Evolutionary conservation across 2,113 vertebrate species (phyloP).

Genomic region (Mesembrinibis cayennensis): DNA sequence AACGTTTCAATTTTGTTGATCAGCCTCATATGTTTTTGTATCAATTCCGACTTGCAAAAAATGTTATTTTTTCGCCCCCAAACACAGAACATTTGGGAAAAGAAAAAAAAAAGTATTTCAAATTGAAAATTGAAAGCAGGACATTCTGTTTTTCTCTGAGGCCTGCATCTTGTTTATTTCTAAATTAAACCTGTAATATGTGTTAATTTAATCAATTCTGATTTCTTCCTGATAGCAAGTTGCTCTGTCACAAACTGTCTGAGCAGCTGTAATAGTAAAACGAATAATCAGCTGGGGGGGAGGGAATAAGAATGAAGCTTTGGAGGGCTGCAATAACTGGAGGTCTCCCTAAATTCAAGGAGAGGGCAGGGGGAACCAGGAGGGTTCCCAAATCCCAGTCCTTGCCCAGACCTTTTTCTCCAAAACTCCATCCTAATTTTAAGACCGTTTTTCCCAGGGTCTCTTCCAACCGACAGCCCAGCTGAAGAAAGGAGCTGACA

Average conservation of each 20-base stretch:
- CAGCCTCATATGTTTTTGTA: background rate
- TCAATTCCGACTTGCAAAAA: background rate
- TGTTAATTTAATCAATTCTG: constrained; percentile 34
- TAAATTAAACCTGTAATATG: background rate
- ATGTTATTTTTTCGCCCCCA: background rate
- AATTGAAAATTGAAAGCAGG: background rate
- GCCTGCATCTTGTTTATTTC: background rate
- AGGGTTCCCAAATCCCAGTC: background rate
- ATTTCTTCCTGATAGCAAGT: constrained; percentile 19
- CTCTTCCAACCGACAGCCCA: background rate
- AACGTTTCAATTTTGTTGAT: background rate
- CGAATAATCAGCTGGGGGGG: background rate
- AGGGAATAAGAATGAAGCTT: background rate
- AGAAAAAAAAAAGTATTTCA: background rate
- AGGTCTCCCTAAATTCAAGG: background rate
- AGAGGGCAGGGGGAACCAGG: background rate
- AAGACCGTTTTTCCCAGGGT: background rate
- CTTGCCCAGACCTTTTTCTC: background rate
- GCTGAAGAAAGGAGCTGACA: background rate
- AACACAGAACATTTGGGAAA: background rate
- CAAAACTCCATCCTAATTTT: rapidly evolving
- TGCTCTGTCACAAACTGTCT: background rate
- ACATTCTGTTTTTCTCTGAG: background rate
- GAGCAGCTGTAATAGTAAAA: background rate
- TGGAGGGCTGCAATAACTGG: background rate